A percentile compares a stretch with the other conserved stretches of the same genome.
phyloP scores from a whole-genome alignment of 2,797 vertebrate species.

The Phrynocephalus guinanensis region DNA sequence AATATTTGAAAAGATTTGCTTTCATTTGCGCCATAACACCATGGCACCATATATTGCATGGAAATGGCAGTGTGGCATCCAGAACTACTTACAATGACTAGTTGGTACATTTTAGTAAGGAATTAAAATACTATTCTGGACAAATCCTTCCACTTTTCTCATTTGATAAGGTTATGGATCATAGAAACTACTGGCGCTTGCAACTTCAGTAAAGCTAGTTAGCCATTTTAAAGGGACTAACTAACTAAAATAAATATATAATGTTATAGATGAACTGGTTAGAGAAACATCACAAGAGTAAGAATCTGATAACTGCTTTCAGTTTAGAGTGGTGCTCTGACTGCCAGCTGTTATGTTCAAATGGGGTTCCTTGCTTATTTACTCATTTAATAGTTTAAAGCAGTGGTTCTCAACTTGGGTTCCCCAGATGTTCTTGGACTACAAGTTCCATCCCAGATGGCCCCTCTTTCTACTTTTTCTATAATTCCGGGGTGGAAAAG shows the following conservation, averaged over 20 bases:
- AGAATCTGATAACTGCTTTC: background rate
- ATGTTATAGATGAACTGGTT: background rate
- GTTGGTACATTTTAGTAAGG: background rate
- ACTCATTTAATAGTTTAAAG: no score
- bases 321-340: background rate
- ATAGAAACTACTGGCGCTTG: background rate
- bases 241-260: background rate
- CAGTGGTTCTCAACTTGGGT: no score
- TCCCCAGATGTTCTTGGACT: no score
- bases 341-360: no score
- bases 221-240: background rate
- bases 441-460: no score
- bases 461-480: no score
- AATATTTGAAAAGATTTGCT: conserved; percentile 29
- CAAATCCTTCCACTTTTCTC: background rate
- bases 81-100: background rate
- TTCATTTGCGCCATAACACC: conserved; percentile 48
- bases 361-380: no score
- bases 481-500: no score
- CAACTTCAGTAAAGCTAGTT: background rate
- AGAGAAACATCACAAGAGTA: background rate
- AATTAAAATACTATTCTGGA: no score
- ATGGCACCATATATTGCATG: conserved; percentile 39
- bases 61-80: background rate
- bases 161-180: background rate